These are phyloP conservation scores for Butorides virescens DNA, from an alignment of 2,113 vertebrate species.

Conservation along the genomic window DNA sequence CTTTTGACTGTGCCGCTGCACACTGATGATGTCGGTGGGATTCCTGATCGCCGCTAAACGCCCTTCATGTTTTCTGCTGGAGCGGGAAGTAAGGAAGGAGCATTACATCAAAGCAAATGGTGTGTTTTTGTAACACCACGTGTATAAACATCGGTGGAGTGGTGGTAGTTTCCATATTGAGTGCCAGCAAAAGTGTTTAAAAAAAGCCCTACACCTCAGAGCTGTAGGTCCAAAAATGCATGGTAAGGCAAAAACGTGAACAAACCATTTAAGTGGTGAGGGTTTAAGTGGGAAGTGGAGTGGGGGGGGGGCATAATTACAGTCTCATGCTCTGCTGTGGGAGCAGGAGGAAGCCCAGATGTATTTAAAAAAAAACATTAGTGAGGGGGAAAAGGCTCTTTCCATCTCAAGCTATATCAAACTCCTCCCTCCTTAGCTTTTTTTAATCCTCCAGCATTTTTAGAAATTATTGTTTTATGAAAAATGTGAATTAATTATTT, in stretches of 20 bases:
- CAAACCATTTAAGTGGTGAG: not conserved
- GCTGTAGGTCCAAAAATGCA: not conserved
- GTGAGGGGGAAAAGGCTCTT: not conserved
- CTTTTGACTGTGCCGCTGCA: not conserved
- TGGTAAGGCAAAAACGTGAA: not conserved
- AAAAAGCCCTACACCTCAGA: not conserved
- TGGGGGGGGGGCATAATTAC: not conserved
- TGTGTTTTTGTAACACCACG: not conserved
- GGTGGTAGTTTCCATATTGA: not conserved
- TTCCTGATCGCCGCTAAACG: not conserved
- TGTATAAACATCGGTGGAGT: constrained; percentile 28
- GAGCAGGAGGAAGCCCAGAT: not conserved
- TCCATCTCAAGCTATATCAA: not conserved
- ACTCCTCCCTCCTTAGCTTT: not conserved
- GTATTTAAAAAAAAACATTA: not conserved
- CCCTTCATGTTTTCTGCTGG: not conserved
- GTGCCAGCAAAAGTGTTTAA: not conserved
- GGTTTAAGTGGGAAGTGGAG: not conserved
- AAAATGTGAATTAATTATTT: not conserved
- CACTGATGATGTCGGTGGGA: not conserved
- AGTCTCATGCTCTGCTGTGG: not conserved
- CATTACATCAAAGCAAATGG: not conserved
- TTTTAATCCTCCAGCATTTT: not conserved
- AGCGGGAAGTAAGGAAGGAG: not conserved
- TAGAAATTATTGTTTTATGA: not conserved